A percentile compares a stretch with the other conserved stretches of the same genome.
phyloP scores from a whole-genome alignment of 2,888 invertebrate genomes.

The Sussaba pulchella region DNA sequence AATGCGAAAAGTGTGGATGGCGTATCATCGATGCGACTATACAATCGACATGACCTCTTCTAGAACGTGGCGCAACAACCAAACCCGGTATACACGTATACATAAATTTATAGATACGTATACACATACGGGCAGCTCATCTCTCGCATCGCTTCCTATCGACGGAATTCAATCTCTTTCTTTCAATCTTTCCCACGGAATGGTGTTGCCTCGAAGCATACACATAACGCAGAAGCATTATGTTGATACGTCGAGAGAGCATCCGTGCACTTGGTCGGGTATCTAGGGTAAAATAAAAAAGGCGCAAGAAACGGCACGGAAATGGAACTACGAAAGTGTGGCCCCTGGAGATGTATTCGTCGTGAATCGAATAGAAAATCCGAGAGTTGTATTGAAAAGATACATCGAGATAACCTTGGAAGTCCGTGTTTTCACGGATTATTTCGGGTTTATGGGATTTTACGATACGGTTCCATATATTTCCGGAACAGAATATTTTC shows the following conservation, averaged over 20 bases:
- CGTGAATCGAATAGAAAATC: slow-evolving; percentile 6
- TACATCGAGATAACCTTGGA: slow-evolving; percentile 6
- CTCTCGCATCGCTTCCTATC: slow-evolving; percentile 1
- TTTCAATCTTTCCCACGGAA: slow-evolving; percentile 12
- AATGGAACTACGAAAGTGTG: not conserved
- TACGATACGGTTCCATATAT: too few species aligned
- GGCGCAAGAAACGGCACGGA: not conserved
- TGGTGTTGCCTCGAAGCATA: slow-evolving; percentile 1
- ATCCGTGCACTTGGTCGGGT: not conserved
- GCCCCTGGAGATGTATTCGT: not conserved
- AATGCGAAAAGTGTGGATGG: too few species aligned
- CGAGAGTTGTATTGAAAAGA: not conserved
- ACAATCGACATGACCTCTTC: not conserved
- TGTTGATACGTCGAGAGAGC: not conserved
- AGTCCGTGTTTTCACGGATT: too few species aligned
- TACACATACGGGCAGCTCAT: too few species aligned
- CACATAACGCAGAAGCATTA: not conserved
- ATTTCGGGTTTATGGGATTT: too few species aligned
- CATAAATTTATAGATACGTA: too few species aligned
- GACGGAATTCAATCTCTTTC: slow-evolving; percentile 14
- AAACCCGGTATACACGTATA: not conserved
- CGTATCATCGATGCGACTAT: not conserved
- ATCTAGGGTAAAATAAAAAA: not conserved
- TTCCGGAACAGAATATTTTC: too few species aligned
- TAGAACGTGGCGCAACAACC: not conserved